Conservation (phyloP, 2,113 vertebrate genomes). For the Toxotes jaculatrix region DNA sequence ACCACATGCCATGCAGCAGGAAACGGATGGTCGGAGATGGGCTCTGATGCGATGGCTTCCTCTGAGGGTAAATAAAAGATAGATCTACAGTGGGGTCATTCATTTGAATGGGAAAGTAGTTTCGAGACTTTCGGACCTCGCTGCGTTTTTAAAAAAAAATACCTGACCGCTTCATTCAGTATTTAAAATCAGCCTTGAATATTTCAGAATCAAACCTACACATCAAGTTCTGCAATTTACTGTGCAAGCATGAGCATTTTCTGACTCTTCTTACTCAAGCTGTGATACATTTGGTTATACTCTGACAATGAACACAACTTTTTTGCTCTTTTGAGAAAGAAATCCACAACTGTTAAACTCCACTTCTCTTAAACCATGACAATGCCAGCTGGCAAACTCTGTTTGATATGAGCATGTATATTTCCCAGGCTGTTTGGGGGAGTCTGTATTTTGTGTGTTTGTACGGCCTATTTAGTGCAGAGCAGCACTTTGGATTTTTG, state of each 20-base stretch:
- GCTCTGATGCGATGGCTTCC: slow-evolving; percentile 29
- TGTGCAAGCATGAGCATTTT: neutral
- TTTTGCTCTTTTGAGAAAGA: neutral
- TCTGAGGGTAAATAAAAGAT: slow-evolving; percentile 52
- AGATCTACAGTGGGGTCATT: neutral
- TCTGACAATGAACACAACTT: neutral
- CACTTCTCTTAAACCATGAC: neutral
- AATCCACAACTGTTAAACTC: neutral
- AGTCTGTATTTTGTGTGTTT: neutral
- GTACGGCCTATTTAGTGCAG: neutral
- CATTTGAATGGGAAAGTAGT: no score
- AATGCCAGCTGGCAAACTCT: neutral
- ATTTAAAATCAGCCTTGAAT: neutral
- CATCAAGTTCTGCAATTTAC: neutral
- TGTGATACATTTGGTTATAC: neutral
- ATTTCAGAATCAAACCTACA: neutral
- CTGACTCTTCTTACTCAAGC: neutral
- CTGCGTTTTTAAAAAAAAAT: neutral
- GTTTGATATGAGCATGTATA: neutral
- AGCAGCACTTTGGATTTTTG: neutral
- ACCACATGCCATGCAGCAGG: slow-evolving; percentile 45
- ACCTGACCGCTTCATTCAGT: neutral
- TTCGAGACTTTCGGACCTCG: no score
- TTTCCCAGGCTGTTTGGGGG: neutral
- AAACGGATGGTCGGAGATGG: slow-evolving; percentile 45